These are phyloP conservation scores for Anabas testudineus DNA, from an alignment of 2,797 vertebrate species.

Conservation along the genomic window DNA sequence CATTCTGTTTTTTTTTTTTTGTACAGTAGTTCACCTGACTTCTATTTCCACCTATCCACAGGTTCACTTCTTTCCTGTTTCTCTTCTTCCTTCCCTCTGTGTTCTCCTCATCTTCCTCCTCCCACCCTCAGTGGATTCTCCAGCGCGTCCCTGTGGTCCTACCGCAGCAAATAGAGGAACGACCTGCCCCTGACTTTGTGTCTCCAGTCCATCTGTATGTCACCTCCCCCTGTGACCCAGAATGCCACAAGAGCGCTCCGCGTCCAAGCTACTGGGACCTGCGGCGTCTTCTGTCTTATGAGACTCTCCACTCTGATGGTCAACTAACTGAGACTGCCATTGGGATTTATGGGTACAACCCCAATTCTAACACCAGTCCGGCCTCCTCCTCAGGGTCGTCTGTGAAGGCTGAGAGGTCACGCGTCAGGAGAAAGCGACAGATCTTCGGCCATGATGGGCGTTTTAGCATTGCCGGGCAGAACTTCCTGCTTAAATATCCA, in stretches of 20 bases:
- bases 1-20: not conserved
- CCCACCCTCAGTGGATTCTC: constrained; percentile 89
- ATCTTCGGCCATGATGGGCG: constrained; percentile 96
- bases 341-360: constrained; percentile 89
- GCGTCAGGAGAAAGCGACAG: constrained; percentile 88
- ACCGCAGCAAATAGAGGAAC: constrained; percentile 86
- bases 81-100: constrained; percentile 81
- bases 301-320: constrained; percentile 92
- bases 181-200: constrained; percentile 88
- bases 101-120: constrained; percentile 72
- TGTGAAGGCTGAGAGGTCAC: constrained; percentile 66
- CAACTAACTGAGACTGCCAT: constrained; percentile 91
- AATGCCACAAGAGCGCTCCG: constrained; percentile 90
- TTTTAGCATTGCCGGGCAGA: constrained; percentile 94
- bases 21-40: constrained; percentile 2
- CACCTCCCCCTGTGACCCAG: constrained; percentile 89
- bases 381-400: constrained; percentile 57
- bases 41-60: constrained; percentile 43
- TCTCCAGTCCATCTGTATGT: constrained; percentile 89
- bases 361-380: constrained; percentile 22
- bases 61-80: constrained; percentile 68
- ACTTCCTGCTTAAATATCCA: constrained; percentile 94
- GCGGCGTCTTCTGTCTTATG: constrained; percentile 89
- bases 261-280: constrained; percentile 90
- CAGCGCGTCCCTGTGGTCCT: constrained; percentile 93